phyloP scores from a whole-genome alignment of 2,113 vertebrate species.

The Rhipidura dahli region DNA sequence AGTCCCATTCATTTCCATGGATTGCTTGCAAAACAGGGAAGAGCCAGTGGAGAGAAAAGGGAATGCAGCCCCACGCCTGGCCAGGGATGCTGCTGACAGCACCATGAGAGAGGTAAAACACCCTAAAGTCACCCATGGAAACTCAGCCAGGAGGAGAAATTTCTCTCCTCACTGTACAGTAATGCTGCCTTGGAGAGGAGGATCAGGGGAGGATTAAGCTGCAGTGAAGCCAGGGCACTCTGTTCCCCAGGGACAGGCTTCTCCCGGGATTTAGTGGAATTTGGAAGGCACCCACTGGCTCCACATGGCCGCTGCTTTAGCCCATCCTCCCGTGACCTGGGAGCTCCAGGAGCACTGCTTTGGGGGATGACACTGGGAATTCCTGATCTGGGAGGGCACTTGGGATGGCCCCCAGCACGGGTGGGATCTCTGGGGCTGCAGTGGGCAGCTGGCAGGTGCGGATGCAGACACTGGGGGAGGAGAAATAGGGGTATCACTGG shows the following conservation, averaged over 20 bases:
- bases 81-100: background rate
- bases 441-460: background rate
- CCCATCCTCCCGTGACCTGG: fast-evolving
- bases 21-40: background rate
- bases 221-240: background rate
- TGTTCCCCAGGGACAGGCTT: background rate
- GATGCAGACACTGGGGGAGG: background rate
- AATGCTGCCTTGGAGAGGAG: constrained; percentile 3
- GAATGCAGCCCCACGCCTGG: background rate
- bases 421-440: background rate
- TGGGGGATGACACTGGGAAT: background rate
- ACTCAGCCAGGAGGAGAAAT: background rate
- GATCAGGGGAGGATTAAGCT: constrained; percentile 8
- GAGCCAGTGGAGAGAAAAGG: background rate
- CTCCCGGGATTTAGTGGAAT: background rate
- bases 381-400: fast-evolving
- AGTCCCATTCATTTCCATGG: background rate
- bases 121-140: background rate
- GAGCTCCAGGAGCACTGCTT: fast-evolving
- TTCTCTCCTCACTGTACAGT: background rate
- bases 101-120: background rate
- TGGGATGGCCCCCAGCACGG: background rate
- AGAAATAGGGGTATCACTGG: background rate
- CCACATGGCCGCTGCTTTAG: fast-evolving
- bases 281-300: background rate